Evolutionary conservation across 1,140 invertebrate genomes (phyloP).

Genomic region (Drosophila kikkawai): DNA sequence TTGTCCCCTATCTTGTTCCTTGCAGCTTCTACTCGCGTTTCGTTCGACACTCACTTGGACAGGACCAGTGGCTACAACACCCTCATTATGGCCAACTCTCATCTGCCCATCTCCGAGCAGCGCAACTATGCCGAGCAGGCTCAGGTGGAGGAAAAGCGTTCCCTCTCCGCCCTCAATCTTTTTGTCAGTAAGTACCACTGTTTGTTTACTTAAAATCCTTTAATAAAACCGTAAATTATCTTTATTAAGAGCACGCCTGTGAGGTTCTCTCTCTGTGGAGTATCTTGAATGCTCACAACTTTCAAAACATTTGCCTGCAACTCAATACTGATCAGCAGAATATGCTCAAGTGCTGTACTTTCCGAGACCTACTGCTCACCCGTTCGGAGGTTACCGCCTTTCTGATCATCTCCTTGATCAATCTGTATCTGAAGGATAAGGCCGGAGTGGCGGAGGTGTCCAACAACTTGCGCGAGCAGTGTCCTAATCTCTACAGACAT

Average conservation of each 20-base stretch:
- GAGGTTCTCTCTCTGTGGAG: constrained; percentile 98
- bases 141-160: constrained; percentile 89
- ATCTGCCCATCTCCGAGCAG: constrained; percentile 64
- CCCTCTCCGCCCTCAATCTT: constrained; percentile 91
- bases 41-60: constrained; percentile 61
- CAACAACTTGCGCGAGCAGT: constrained; percentile 93
- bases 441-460: constrained; percentile 97
- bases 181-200: constrained; percentile 87
- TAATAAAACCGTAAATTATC: neutral
- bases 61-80: constrained; percentile 80
- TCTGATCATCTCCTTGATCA: constrained; percentile 91
- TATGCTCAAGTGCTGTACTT: constrained; percentile 87
- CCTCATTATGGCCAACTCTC: constrained; percentile 49
- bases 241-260: constrained; percentile 88
- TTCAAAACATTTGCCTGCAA: constrained; percentile 92
- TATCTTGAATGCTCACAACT: constrained; percentile 96
- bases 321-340: constrained; percentile 87
- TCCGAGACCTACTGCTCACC: constrained; percentile 93
- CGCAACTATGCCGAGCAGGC: constrained; percentile 85
- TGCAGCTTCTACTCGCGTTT: constrained; percentile 41
- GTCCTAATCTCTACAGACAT: constrained; percentile 96
- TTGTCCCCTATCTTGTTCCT: neutral
- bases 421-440: constrained; percentile 96
- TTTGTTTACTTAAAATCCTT: neutral
- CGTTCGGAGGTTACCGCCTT: constrained; percentile 93